phyloP scores from a whole-genome alignment of 2,888 invertebrate species.

The Ichneumon xanthorius region DNA sequence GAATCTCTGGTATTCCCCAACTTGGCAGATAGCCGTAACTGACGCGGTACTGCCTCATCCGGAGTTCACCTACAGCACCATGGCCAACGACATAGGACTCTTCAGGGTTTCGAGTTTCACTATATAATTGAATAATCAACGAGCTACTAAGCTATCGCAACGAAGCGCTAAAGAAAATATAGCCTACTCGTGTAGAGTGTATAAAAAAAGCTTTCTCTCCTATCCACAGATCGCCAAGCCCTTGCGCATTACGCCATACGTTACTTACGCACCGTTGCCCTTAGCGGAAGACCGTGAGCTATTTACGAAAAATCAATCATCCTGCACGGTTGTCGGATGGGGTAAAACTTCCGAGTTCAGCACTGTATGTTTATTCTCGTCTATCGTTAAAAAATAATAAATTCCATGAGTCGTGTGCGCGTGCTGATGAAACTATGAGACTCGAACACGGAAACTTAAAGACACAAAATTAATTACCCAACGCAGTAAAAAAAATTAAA shows the following conservation, averaged over 20 bases:
- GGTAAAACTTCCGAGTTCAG: conserved; percentile 46
- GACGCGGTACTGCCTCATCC: conserved; percentile 77
- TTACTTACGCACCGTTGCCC: conserved; percentile 49
- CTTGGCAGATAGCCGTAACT: conserved; percentile 75
- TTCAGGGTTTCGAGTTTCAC: conserved; percentile 75
- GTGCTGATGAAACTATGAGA: background rate
- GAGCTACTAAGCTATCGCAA: background rate
- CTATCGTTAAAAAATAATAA: background rate
- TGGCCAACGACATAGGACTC: conserved; percentile 79
- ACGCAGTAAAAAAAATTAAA: background rate
- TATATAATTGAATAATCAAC: background rate
- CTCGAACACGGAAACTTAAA: background rate
- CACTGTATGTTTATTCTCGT: conserved; percentile 30
- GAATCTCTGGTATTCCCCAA: conserved; percentile 74
- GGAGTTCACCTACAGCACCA: conserved; percentile 71
- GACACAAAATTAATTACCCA: background rate
- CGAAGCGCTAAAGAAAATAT: background rate
- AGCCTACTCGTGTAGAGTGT: background rate
- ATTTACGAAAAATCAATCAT: conserved; percentile 18
- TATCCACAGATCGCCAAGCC: conserved; percentile 39
- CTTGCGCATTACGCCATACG: conserved; percentile 54
- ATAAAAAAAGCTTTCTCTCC: background rate
- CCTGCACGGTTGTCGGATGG: conserved; percentile 62
- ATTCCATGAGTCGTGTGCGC: background rate
- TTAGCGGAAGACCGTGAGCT: background rate